Conservation (phyloP, 2,113 vertebrate species). For the Mesitornis unicolor region DNA sequence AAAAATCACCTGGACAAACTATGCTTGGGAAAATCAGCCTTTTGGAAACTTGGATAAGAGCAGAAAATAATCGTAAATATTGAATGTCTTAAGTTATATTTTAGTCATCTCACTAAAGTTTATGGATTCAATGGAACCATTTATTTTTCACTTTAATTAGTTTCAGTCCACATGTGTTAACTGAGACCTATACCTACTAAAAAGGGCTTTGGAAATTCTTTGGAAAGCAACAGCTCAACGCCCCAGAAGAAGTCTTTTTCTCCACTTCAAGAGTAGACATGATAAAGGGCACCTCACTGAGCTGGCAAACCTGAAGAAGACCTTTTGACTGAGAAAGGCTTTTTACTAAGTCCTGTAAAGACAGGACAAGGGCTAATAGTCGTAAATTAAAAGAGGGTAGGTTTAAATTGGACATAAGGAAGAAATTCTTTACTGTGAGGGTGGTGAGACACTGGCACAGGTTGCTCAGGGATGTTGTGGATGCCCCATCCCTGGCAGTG, state of each 20-base stretch:
- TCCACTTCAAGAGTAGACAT: not conserved
- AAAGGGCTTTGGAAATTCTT: no score
- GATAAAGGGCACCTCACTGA: not conserved
- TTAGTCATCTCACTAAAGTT: not conserved
- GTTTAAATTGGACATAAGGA: not conserved
- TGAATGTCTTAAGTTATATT: not conserved
- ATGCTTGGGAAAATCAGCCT: not conserved
- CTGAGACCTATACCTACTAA: not conserved
- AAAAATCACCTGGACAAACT: not conserved
- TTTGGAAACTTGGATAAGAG: not conserved
- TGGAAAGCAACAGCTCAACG: not conserved
- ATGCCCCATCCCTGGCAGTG: not conserved
- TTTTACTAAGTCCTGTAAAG: not conserved
- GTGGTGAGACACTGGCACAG: not conserved
- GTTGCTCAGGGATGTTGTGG: not conserved
- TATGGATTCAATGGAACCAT: not conserved
- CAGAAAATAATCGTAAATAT: not conserved
- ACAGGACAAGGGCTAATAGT: rapidly evolving
- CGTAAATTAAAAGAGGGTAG: not conserved
- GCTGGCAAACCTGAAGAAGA: not conserved
- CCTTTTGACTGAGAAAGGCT: not conserved
- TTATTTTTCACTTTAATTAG: not conserved
- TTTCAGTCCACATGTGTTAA: not conserved
- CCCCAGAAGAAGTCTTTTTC: not conserved
- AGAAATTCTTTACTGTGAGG: not conserved